Evolutionary conservation across 2,113 vertebrate genomes (phyloP).

Genomic region (Eclectus roratus): DNA sequence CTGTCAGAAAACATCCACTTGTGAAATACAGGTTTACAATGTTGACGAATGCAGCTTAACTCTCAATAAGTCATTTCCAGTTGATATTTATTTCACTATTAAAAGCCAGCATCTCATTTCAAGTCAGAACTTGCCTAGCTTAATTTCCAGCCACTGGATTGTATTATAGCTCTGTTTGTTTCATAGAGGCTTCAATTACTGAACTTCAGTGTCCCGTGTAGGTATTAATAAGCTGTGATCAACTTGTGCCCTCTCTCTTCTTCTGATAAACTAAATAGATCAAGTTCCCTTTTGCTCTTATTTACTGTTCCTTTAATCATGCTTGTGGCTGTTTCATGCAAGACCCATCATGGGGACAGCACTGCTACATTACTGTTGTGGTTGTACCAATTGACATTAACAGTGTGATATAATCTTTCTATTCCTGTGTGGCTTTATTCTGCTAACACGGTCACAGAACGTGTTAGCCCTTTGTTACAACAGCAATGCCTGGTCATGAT

Average conservation of each 20-base stretch:
- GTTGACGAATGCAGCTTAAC: rapidly evolving
- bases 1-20: not conserved
- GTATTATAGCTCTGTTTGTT: not conserved
- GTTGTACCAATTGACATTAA: not conserved
- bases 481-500: not conserved
- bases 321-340: not conserved
- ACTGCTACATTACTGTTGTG: not conserved
- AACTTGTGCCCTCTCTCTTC: not conserved
- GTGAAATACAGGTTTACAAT: not conserved
- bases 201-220: not conserved
- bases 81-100: constrained; percentile 22
- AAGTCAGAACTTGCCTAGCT: not conserved
- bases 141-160: not conserved
- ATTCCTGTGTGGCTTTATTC: not conserved
- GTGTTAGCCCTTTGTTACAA: not conserved
- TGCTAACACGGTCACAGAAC: not conserved
- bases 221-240: not conserved
- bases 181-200: not conserved
- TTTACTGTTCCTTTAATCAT: not conserved
- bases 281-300: not conserved
- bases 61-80: not conserved
- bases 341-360: not conserved
- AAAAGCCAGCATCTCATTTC: constrained; percentile 7
- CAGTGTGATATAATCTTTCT: not conserved
- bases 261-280: not conserved